Base-by-base conservation (phyloP, 2,888 invertebrate genomes). In the Lithophane ornitopus region DNA sequence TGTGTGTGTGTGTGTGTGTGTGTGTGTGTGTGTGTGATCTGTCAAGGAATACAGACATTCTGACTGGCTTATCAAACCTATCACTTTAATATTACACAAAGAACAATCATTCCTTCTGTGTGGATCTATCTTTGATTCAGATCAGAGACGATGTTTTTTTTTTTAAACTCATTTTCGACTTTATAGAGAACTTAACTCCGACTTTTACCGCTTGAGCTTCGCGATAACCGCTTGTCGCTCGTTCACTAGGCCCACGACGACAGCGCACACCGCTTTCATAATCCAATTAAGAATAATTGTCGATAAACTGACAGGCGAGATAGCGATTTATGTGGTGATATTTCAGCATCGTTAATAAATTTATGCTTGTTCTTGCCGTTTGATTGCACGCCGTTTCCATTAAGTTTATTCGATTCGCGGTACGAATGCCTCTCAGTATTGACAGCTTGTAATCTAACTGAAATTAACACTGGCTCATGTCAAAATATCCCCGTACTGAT, bases 211-310 rank as follows among this genome's bases (percentile, higher is more conserved):
- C 22, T 69, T 14, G 14, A 9, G 16, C 19, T 14, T n/a, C 8
- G 7, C 44, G 44, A 11, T 46, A 44, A 41, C 11, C 86, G 89
- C 91, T 89, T 26, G 8, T 78, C 81, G 85, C 89, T 91, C 86
- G 71, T 82, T 74, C 85, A 90, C 78, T 81, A 82, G 78, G 80
- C 84, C 80, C 70, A 44, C 87, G 76, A 82, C 90, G 89, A 91
- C 92, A 92, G 89, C 90, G 90, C 88, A 89, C 91, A 93, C 92
- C 93, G 94, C 95, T 95, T 95, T 96, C 95, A 95, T 96, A 96
- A 96, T 96, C 96, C 96, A 96, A 96, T 96, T 96, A 96, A 95
- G 95, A 95, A 95, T 96, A 96, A 96, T 96, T 95, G 95, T 96
- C 96, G 96, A 95, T 96, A 95, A 96, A 96, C 94, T 95, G 96